These are phyloP conservation scores for Oceanites oceanicus DNA, from an alignment of 2,113 vertebrate genomes.

Conservation along the genomic window DNA sequence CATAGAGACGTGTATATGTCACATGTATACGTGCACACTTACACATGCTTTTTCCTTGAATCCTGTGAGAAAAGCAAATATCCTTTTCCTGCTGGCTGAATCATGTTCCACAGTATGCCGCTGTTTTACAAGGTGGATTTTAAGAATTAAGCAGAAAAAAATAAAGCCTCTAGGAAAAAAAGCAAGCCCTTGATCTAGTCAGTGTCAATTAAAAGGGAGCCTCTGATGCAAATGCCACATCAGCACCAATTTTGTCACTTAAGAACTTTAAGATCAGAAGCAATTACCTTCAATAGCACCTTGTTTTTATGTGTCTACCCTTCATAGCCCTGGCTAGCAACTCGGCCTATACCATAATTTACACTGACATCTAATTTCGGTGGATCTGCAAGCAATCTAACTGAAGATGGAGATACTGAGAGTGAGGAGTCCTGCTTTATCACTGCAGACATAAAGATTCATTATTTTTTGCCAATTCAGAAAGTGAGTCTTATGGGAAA, in stretches of 20 bases:
- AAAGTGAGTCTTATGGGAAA: constrained; percentile 59
- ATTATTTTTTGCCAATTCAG: constrained; percentile 78
- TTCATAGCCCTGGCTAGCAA: constrained; percentile 76
- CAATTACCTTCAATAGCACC: constrained; percentile 85
- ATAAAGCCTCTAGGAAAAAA: constrained; percentile 16
- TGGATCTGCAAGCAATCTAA: constrained; percentile 82
- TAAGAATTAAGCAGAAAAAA: constrained; percentile 57
- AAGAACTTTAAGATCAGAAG: constrained; percentile 82
- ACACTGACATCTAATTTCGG: constrained; percentile 95
- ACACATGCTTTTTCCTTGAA: neutral
- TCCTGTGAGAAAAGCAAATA: neutral
- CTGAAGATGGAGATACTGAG: constrained; percentile 77
- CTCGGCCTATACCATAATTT: constrained; percentile 84
- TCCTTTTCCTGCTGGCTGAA: neutral
- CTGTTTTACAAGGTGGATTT: constrained; percentile 12
- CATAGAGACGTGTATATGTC: neutral
- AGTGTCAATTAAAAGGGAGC: constrained; percentile 76
- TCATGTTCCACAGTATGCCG: neutral
- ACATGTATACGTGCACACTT: fast-evolving
- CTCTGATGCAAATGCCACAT: constrained; percentile 84
- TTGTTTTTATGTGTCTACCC: constrained; percentile 80
- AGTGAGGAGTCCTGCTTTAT: constrained; percentile 75
- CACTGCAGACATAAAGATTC: constrained; percentile 74
- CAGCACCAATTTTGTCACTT: constrained; percentile 85
- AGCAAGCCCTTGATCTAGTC: constrained; percentile 49